phyloP scores from a whole-genome alignment of 1,140 invertebrate genomes.

The Monomorium pharaonis region DNA sequence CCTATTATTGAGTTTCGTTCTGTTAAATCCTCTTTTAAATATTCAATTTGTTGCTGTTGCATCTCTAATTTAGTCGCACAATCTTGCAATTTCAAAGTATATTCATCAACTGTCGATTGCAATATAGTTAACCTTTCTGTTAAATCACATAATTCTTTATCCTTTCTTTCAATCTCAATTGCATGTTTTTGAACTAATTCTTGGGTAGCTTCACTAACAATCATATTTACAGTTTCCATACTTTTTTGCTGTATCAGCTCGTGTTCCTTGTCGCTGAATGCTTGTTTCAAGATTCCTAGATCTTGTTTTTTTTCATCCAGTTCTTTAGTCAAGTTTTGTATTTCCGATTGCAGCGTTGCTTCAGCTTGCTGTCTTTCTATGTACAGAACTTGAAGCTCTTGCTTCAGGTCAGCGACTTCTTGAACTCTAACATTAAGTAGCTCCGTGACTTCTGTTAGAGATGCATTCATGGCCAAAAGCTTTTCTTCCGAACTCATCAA shows the following conservation, averaged over 20 bases:
- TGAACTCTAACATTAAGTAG: conserved; percentile 78
- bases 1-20: conserved; percentile 68
- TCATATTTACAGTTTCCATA: conserved; percentile 50
- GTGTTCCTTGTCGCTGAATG: conserved; percentile 80
- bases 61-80: neutral
- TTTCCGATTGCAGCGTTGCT: conserved; percentile 62
- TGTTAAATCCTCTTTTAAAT: conserved; percentile 62
- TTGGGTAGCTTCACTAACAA: conserved; percentile 79
- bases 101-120: conserved; percentile 23
- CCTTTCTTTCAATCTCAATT: conserved; percentile 63
- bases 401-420: conserved; percentile 80
- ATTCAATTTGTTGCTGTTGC: conserved; percentile 47
- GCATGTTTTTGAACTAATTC: conserved; percentile 77
- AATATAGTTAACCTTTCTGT: conserved; percentile 1
- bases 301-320: conserved; percentile 84
- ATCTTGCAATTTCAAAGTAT: neutral
- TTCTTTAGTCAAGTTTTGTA: conserved; percentile 80
- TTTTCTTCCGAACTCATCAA: conserved; percentile 51
- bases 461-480: conserved; percentile 51
- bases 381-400: conserved; percentile 84
- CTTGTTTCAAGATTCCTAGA: conserved; percentile 78
- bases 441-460: conserved; percentile 76
- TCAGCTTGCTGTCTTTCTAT: conserved; percentile 72
- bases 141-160: conserved; percentile 51
- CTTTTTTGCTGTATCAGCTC: conserved; percentile 60